phyloP scores from a whole-genome alignment of 2,797 vertebrate species.

The Chelon auratus region DNA sequence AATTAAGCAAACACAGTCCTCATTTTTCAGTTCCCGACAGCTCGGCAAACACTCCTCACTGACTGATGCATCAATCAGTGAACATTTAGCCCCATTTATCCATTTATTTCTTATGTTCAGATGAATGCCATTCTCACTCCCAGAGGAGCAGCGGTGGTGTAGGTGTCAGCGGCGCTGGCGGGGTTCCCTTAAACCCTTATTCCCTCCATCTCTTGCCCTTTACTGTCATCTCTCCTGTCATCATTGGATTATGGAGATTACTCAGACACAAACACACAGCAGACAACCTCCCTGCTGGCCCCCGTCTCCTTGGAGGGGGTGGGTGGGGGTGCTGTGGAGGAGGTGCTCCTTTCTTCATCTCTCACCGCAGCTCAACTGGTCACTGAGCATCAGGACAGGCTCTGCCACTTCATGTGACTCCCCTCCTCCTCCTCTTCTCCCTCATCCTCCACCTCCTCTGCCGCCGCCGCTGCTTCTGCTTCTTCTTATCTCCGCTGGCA shows the following conservation, averaged over 20 bases:
- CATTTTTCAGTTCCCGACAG: constrained; percentile 29
- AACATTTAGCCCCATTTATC: background rate
- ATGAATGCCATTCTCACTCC: constrained; percentile 4
- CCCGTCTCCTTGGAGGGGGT: constrained; percentile 43
- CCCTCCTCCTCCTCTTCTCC: background rate
- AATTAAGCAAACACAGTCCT: constrained; percentile 29
- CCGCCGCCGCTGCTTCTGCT: constrained; percentile 18
- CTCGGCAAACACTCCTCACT: constrained; percentile 27
- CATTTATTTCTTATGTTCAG: background rate
- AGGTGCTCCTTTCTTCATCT: constrained; percentile 57
- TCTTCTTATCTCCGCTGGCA: constrained; percentile 18
- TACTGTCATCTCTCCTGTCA: constrained; percentile 36
- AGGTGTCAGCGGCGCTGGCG: background rate
- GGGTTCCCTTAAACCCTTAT: constrained; percentile 16
- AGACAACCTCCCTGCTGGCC: constrained; percentile 29
- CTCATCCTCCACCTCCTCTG: background rate
- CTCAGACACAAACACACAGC: constrained; percentile 24
- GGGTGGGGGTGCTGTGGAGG: constrained; percentile 55
- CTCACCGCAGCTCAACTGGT: constrained; percentile 52
- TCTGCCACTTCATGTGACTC: constrained; percentile 48
- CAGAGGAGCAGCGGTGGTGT: background rate
- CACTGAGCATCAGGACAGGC: constrained; percentile 45
- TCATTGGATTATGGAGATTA: constrained; percentile 72
- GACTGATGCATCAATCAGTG: constrained; percentile 29
- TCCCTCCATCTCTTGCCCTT: constrained; percentile 26